These are phyloP conservation scores for Volucella inanis DNA, from an alignment of 2,888 invertebrate genomes.

Conservation along the genomic window DNA sequence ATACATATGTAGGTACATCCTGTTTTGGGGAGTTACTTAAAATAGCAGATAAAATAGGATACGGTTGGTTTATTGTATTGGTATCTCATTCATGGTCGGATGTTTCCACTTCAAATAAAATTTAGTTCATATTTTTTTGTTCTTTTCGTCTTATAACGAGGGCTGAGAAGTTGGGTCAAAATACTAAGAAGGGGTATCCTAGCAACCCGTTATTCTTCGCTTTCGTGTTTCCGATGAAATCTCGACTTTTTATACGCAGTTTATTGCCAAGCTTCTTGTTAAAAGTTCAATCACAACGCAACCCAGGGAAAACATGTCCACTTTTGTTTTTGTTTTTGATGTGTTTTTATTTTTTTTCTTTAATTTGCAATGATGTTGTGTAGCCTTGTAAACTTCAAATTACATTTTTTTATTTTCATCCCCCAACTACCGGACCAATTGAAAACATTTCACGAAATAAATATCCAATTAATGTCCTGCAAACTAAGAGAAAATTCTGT, in stretches of 20 bases:
- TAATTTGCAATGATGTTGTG: constrained; percentile 25
- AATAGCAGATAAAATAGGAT: too few relatives aligned
- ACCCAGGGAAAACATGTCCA: constrained; percentile 22
- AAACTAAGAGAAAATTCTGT: neutral
- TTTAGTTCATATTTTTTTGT: constrained; percentile 28
- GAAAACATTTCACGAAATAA: constrained; percentile 12
- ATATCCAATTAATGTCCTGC: constrained; percentile 11
- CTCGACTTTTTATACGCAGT: constrained; percentile 31
- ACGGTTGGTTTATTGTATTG: neutral
- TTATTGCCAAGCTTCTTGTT: constrained; percentile 21
- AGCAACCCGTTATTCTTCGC: constrained; percentile 46
- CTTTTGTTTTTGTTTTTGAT: constrained; percentile 20
- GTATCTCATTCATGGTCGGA: constrained; percentile 29
- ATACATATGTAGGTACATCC: neutral
- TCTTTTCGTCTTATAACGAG: neutral
- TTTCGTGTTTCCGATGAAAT: constrained; percentile 8
- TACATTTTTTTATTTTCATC: constrained; percentile 21
- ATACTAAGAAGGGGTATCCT: constrained; percentile 58
- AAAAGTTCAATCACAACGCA: constrained; percentile 18
- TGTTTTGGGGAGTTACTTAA: too few relatives aligned
- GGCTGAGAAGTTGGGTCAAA: constrained; percentile 9
- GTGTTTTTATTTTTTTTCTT: constrained; percentile 1
- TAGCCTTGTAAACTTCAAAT: constrained; percentile 45
- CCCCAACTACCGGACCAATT: neutral
- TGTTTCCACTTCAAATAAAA: constrained; percentile 45